phyloP scores from a whole-genome alignment of 2,113 vertebrate genomes.

The Mungos mungo region DNA sequence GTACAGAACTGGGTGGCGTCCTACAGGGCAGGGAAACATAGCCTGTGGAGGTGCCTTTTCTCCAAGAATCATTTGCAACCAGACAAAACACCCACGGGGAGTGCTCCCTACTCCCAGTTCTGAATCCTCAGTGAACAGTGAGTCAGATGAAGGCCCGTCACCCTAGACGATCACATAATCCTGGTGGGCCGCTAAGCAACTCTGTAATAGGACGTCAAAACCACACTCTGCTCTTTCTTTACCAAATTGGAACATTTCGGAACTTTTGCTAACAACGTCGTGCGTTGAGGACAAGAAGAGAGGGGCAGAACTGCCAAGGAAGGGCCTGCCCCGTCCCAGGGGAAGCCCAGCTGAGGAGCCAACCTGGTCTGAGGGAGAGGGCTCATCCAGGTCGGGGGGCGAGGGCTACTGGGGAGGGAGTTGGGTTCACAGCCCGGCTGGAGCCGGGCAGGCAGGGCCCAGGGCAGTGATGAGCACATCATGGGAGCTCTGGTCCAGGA shows the following conservation, averaged over 20 bases:
- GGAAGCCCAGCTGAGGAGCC: not conserved
- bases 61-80: not conserved
- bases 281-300: not conserved
- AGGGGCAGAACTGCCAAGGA: not conserved
- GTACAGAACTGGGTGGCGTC: rapidly evolving
- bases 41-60: not conserved
- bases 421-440: not conserved
- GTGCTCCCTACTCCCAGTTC: not conserved
- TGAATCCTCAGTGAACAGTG: not conserved
- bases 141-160: not conserved
- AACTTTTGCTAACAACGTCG: not conserved
- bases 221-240: not conserved
- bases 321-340: not conserved
- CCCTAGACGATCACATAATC: rapidly evolving
- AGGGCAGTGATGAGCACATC: not conserved
- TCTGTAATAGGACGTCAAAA: rapidly evolving
- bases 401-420: too few relatives aligned
- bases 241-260: not conserved
- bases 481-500: too few relatives aligned
- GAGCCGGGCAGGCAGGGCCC: not conserved
- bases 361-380: rapidly evolving
- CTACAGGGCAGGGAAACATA: not conserved
- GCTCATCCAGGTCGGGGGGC: not conserved
- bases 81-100: too few relatives aligned
- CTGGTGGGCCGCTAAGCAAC: rapidly evolving